These are phyloP conservation scores for Ernsta delagoae DNA, from an alignment of 2,888 invertebrate genomes.

Conservation along the genomic window DNA sequence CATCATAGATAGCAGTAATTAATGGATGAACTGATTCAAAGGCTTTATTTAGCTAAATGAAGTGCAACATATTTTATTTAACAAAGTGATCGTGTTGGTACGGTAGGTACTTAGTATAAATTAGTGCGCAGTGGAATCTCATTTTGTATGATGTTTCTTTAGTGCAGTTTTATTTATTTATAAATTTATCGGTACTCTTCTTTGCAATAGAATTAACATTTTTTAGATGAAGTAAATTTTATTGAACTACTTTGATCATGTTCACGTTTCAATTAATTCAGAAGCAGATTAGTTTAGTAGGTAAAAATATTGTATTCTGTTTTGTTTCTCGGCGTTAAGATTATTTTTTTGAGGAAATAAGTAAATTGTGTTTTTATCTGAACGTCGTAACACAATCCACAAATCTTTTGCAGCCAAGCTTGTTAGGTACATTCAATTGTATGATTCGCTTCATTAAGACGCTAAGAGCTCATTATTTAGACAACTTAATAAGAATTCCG, in stretches of 20 bases:
- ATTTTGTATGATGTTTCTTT: conserved; percentile 13
- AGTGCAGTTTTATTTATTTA: conserved; percentile 7
- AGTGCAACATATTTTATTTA: conserved; percentile 31
- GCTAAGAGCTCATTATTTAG: conserved; percentile 67
- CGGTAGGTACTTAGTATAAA: conserved; percentile 25
- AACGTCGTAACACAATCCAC: neutral
- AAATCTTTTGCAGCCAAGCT: too few species aligned
- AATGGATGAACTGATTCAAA: conserved; percentile 37
- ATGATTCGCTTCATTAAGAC: conserved; percentile 49
- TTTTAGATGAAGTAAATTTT: too few species aligned
- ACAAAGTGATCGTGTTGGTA: conserved; percentile 17
- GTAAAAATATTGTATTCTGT: too few species aligned
- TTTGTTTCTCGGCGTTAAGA: too few species aligned
- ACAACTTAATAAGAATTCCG: conserved; percentile 75
- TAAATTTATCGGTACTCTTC: neutral
- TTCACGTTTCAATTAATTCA: too few species aligned
- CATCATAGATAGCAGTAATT: conserved; percentile 38
- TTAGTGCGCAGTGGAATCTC: conserved; percentile 13
- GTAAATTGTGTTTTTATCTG: neutral
- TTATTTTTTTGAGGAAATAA: too few species aligned
- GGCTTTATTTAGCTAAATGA: conserved; percentile 36
- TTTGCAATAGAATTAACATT: too few species aligned
- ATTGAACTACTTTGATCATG: too few species aligned
- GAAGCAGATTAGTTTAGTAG: too few species aligned
- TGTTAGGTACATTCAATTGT: neutral